These are phyloP conservation scores for Lepeophtheirus nordmannii DNA, from an alignment of 2,888 invertebrate genomes.

Conservation along the genomic window DNA sequence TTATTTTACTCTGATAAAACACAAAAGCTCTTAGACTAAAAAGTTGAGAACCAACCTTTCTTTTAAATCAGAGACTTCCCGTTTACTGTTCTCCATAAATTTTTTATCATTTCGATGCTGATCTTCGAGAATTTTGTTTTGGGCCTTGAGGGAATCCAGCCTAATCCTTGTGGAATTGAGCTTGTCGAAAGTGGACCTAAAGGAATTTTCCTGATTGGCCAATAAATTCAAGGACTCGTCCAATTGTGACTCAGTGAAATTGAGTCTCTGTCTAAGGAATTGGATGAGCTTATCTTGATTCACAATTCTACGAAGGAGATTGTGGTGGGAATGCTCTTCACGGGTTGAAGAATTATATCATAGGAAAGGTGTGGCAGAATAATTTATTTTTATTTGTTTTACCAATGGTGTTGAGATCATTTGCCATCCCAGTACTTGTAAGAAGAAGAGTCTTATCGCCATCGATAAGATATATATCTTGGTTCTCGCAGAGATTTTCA, in stretches of 20 bases:
- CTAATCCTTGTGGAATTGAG: background rate
- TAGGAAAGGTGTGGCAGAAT: background rate
- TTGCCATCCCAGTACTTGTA: background rate
- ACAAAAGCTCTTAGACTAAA: no score
- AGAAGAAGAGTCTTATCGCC: slow-evolving; percentile 1
- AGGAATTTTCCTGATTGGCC: slow-evolving; percentile 2
- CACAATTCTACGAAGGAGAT: background rate
- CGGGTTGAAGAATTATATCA: background rate
- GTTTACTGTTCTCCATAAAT: no score
- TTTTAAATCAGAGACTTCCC: background rate
- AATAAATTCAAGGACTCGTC: background rate
- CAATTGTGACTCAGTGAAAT: background rate
- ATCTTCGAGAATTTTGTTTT: background rate
- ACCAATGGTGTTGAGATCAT: background rate
- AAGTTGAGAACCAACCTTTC: no score
- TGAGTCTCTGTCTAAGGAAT: background rate
- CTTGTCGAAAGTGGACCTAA: background rate
- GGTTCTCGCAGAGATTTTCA: background rate
- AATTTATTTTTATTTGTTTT: background rate
- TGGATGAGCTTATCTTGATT: background rate
- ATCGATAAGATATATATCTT: background rate
- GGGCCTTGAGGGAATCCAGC: background rate
- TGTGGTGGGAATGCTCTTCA: background rate
- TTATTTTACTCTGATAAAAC: no score
- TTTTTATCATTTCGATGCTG: background rate